A percentile compares a stretch with the other conserved stretches of the same genome.
These are phyloP conservation scores for Typhlomys cinereus DNA, from an alignment of 2,113 vertebrate genomes.

Conservation along the genomic window DNA sequence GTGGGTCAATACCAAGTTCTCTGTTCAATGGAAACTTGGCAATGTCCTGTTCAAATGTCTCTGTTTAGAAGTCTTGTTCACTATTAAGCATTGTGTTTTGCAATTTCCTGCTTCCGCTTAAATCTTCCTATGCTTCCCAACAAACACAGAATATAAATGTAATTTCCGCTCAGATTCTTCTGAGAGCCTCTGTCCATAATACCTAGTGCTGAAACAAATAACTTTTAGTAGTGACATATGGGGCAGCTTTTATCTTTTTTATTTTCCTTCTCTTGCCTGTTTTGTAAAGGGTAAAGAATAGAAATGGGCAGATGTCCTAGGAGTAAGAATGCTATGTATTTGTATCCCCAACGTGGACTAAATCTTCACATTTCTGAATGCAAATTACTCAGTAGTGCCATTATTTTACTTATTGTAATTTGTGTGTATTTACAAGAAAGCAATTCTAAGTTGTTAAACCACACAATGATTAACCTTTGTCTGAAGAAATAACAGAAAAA, in stretches of 20 bases:
- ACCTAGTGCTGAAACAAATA: constrained; percentile 68
- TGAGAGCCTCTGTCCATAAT: constrained; percentile 68
- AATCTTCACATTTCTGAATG: not conserved
- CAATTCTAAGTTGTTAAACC: not conserved
- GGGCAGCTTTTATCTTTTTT: not conserved
- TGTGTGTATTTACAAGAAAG: not conserved
- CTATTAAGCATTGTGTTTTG: not conserved
- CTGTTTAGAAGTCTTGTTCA: not conserved
- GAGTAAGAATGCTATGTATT: too few species aligned
- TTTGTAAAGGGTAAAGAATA: not conserved
- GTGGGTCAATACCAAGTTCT: not conserved
- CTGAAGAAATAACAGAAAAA: not conserved
- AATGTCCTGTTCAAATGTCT: not conserved
- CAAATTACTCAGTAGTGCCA: not conserved
- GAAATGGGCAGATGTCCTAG: not conserved
- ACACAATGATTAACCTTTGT: not conserved
- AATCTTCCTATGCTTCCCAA: not conserved
- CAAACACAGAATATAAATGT: not conserved
- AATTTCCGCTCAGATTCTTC: not conserved
- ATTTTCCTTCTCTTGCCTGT: not conserved
- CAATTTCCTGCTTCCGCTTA: not conserved
- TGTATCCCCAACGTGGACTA: not conserved
- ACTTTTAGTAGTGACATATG: not conserved
- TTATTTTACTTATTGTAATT: not conserved
- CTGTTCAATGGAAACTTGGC: not conserved